phyloP scores from a whole-genome alignment of 2,113 vertebrate genomes.

The Pycnonotus jocosus region DNA sequence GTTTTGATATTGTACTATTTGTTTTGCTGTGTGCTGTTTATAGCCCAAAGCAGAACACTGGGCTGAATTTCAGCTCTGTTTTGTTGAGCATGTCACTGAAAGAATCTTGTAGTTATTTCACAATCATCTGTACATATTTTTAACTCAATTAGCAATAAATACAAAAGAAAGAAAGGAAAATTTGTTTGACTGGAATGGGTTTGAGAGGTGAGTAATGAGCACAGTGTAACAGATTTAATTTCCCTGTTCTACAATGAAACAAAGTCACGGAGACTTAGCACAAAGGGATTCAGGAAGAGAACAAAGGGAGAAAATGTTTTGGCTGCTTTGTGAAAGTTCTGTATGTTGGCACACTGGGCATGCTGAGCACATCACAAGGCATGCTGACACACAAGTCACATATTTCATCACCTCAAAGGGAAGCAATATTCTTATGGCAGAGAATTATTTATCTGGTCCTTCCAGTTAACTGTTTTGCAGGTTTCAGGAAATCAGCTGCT shows the following conservation, averaged over 20 bases:
- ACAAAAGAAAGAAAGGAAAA: not conserved
- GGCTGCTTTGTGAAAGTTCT: constrained; percentile 34
- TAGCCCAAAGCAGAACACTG: constrained; percentile 36
- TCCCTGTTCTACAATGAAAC: constrained; percentile 39
- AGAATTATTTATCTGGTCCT: not conserved
- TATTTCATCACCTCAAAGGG: constrained; percentile 18
- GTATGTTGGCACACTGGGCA: constrained; percentile 2
- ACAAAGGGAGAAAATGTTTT: constrained; percentile 54
- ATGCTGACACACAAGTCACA: not conserved
- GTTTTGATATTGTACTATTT: not conserved
- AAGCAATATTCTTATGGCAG: not conserved
- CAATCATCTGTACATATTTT: constrained; percentile 1
- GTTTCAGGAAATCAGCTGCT: not conserved
- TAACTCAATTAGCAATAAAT: constrained; percentile 28
- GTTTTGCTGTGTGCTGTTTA: constrained; percentile 42
- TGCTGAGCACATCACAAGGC: constrained; percentile 14
- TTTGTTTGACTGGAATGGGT: not conserved
- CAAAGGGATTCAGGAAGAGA: constrained; percentile 46
- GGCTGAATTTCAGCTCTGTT: constrained; percentile 42
- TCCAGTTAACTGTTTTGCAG: not conserved
- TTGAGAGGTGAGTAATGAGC: constrained; percentile 43
- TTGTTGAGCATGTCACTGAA: not conserved
- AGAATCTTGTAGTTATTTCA: constrained; percentile 5
- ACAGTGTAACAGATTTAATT: constrained; percentile 58
- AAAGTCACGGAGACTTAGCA: constrained; percentile 46